Base-by-base conservation (phyloP, 2,888 invertebrate species). In the Tetragnatha montana region DNA sequence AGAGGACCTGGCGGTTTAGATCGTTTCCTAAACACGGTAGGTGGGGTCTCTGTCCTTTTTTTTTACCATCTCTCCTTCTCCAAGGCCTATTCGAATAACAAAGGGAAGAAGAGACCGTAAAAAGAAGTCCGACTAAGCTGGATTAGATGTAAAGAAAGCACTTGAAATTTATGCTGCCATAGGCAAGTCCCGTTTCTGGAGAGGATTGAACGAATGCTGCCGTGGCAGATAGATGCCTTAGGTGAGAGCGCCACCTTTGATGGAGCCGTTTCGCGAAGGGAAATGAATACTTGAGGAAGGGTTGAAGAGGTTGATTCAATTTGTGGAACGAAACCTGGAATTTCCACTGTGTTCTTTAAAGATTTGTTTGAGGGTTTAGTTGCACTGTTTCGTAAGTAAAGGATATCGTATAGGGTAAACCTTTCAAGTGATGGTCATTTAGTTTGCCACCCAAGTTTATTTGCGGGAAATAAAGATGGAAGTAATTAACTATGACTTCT, bases 1-100 rank as follows among this genome's bases (percentile, higher is more conserved):
- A 50, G 50, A 76, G 50, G 76, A n/a, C 51, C 73, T 73, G 21
- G n/a, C 21, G 73, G 73, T 73, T n/a, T 73, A 73, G 21, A 12
- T 73, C 8, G 75, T 17, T 75, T 75, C 12, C 47, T 4, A 47
- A n/a, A 73, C 73, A 19, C 75, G 49, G 75, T 49, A n/a, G 75
- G 75, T n/a, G 75, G 75, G 35, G 47, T 47, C 49, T 75, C 8
- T 75, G 47, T 47, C n/a, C n/a, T 60, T 60, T 14, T 10, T 8
- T 60, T 60, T 60, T 60, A n/a, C n/a, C n/a, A n/a, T 60, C 14
- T 14, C 60, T 60, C 60, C 10, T 60, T 17, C 60, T 17, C 60
- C 14, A 60, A 17, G 60, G 60, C 60, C 60, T 60, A 60, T 60
- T 60, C 60, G 60, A 60, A 60, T 60, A 60, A 60, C 60, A 60